Evolutionary conservation across 2,797 vertebrate species (phyloP), one percentile per base, ranked within the genome.

Genomic region (Lophius americanus): DNA sequence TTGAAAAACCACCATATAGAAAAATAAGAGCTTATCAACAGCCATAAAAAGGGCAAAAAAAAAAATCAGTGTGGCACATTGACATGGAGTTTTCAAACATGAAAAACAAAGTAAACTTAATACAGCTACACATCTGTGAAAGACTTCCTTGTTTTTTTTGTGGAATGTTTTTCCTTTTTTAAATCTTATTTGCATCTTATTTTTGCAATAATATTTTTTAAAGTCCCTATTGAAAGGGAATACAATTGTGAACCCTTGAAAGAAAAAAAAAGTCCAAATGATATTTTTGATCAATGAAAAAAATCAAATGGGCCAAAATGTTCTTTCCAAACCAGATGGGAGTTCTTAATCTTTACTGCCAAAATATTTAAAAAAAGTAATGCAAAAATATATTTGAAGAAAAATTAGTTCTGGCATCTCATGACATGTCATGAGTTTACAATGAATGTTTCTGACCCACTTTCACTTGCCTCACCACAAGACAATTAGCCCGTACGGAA

Each of bases 1-100:
- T 83, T 89, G 77, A 81, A 76, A 35, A 88, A 87, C 77, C 60
- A 87, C 85, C 78, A 87, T 82, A 78, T 76, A 85, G 76, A 87
- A 89, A 23, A 82, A 86, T 49, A 82, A 64, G 85, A 88, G 88
- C 85, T 88, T 86, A 85, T 84, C 50, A 78, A 90, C 85, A 89
- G 88, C 86, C 77, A 72, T 69, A 84, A 47, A 73, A 85, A 78
- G 72, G 73, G 9, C 33, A 55, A 37, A 46, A 58, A 57, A 68
- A 78, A 47, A 81, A 56, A 85, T 83, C 85, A 89, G 89, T 88
- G 91, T 94, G 92, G 92, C 93, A 94, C 88, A 86, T 86, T 82
- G 76, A 89, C 85, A 76, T 92, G 91, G 90, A 93, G 92, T 92
- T 88, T 84, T 84, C 69, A 83, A 89, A 92, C 76, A 83, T 78